Base-by-base conservation (phyloP, 64 coral and sea anemone species). In the Montipora efflorescens region DNA sequence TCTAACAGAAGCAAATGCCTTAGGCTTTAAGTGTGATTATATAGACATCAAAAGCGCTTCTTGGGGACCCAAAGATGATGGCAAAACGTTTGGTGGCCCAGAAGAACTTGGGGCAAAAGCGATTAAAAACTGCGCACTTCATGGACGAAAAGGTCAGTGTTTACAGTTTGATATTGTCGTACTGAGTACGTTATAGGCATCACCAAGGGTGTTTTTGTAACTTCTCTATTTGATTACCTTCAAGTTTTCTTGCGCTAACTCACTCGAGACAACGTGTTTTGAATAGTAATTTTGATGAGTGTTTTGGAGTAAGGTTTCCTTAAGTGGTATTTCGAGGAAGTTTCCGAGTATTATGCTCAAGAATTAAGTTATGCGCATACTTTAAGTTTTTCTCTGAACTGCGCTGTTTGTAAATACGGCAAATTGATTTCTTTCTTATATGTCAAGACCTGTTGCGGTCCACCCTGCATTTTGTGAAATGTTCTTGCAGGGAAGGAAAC, bases 61-160 rank as follows among this genome's bases (percentile, higher is more conserved):
- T 11, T 99, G 97, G 97, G 97, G 97, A 7, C 97, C 97, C 1
- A 99, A 94, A 80, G 97, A 99, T 55, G 87, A 99, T 57, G 97
- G 97, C 0, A 90, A 89, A 85, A 96, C 94, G 7, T 90, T 99
- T 62, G 94, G 94, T 20, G 71, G 84, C 12, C 97, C 97, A 5
- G 88, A 88, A 5, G 91, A 75, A 76, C 67, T 99, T 2, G 94
- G 77, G 0, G 88, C 59, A n/a, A 90, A 66, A 36, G 97, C 92
- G 12, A 83, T 99, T 13, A 72, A 89, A 68, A 71, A 80, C 2
- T 95, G 97, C 44, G 89, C 92, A 10, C 90, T 64, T 11, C 3
- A 90, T n/a, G 97, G 97, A 0, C 79, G 97, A 75, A 81, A 87
- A 89, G 97, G 97, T 98, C 6, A 79, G 83, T 67, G 7, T 11